Percentiles rank a stretch among this genome's conserved stretches.
Conservation (phyloP, 2,113 vertebrate species). For the Phainopepla nitens region DNA sequence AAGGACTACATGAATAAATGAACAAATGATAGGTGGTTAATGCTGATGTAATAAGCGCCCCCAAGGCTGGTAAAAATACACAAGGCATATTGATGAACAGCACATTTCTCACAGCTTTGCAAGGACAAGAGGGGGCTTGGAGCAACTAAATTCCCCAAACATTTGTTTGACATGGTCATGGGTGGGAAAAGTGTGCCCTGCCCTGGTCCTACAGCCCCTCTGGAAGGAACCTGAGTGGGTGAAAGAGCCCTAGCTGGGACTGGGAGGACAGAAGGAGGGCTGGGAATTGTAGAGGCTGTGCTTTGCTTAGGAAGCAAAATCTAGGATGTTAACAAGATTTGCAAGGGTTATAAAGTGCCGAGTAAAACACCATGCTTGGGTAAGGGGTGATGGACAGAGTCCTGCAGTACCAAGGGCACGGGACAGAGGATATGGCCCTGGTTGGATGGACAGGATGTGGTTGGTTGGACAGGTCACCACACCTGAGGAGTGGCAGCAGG, state of each 20-base stretch:
- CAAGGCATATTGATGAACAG: not conserved
- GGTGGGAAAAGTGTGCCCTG: not conserved
- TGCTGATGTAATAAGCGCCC: not conserved
- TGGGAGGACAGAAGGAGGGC: not conserved
- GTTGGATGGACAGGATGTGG: not conserved
- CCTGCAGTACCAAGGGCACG: fast-evolving
- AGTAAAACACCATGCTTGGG: not conserved
- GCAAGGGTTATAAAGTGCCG: fast-evolving
- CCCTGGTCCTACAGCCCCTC: not conserved
- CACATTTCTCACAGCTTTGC: not conserved
- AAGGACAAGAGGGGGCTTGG: not conserved
- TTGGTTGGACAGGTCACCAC: not conserved
- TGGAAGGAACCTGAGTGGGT: not conserved
- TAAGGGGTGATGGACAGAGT: not conserved
- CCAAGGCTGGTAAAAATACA: not conserved
- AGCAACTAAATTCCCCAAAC: not conserved
- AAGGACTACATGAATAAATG: not conserved
- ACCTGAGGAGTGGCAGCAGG: not conserved
- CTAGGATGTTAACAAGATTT: not conserved
- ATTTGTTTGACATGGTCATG: not conserved
- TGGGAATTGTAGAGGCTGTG: not conserved
- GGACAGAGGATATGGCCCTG: not conserved
- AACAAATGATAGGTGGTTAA: not conserved
- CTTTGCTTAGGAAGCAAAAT: not conserved
- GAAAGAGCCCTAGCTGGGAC: not conserved